Evolutionary conservation across 2,113 vertebrate species (phyloP).

Genomic region (Leptobrachium leishanense): DNA sequence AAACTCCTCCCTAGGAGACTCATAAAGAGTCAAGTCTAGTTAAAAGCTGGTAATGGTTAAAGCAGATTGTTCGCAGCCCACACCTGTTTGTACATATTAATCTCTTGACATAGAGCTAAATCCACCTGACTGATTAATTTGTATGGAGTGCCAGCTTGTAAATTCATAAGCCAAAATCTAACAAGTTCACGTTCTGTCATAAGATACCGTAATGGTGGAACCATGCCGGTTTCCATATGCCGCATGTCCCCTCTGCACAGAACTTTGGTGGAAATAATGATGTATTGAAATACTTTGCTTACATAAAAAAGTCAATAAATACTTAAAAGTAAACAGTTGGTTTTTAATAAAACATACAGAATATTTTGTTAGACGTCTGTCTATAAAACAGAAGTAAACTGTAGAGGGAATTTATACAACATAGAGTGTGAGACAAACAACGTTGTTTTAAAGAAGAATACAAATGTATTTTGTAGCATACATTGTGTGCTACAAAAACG

Average conservation of each 20-base stretch:
- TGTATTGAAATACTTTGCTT: neutral
- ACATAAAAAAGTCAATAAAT: neutral
- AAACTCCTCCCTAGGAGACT: neutral
- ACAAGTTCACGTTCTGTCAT: neutral
- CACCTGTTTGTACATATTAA: neutral
- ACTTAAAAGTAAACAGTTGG: neutral
- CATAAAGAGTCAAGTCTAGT: neutral
- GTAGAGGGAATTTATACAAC: neutral
- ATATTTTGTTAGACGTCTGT: neutral
- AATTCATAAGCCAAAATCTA: neutral
- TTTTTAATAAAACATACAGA: neutral
- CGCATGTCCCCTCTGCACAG: neutral
- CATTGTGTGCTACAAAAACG: too few relatives aligned
- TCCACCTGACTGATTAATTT: neutral
- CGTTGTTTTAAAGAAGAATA: too few relatives aligned
- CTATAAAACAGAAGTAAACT: neutral
- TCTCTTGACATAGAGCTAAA: neutral
- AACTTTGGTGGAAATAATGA: neutral
- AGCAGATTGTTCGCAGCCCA: neutral
- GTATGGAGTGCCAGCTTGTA: neutral
- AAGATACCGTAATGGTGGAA: neutral
- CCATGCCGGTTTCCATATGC: neutral
- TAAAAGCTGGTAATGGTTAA: neutral
- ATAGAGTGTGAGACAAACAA: neutral
- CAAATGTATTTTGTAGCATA: too few relatives aligned